Evolutionary conservation across 2,797 vertebrate species (phyloP).

Genomic region (Melopsittacus undulatus): DNA sequence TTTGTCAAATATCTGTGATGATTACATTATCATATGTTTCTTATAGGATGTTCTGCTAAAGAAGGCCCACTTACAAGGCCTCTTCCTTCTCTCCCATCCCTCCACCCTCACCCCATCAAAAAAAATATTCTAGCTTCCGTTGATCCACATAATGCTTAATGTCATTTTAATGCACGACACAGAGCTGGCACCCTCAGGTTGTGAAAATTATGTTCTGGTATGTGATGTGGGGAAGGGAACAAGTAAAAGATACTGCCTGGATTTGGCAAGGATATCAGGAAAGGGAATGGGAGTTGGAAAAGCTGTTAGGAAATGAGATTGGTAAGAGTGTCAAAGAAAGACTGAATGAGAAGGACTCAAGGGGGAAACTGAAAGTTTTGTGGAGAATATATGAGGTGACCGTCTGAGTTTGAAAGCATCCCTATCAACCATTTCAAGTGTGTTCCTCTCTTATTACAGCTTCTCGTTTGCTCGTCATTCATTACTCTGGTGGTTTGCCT

Average conservation of each 20-base stretch:
- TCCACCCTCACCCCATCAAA: constrained; percentile 51
- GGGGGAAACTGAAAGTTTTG: constrained; percentile 47
- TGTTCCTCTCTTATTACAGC: constrained; percentile 55
- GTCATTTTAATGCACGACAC: constrained; percentile 55
- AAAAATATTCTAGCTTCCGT: constrained; percentile 55
- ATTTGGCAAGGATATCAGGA: constrained; percentile 60
- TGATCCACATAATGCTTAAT: constrained; percentile 34
- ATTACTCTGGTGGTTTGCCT: constrained; percentile 40
- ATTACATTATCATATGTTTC: constrained; percentile 68
- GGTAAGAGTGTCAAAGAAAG: constrained; percentile 57
- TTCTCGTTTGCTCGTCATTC: not conserved
- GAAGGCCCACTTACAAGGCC: not conserved
- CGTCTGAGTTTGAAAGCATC: constrained; percentile 34
- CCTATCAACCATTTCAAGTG: constrained; percentile 51
- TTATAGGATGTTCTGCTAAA: constrained; percentile 35
- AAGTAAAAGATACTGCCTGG: constrained; percentile 53
- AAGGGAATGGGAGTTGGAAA: constrained; percentile 56
- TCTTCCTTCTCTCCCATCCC: constrained; percentile 15
- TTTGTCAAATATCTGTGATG: constrained; percentile 62
- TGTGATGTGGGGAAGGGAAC: constrained; percentile 51
- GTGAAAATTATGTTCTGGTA: constrained; percentile 60
- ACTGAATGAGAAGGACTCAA: constrained; percentile 22
- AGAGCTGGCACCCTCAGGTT: constrained; percentile 49
- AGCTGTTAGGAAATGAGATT: constrained; percentile 66
- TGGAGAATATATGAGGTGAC: constrained; percentile 60